Evolutionary conservation across 2,113 vertebrate species (phyloP), one percentile per base, ranked within the genome.

Genomic region (Lepisosteus oculatus): DNA sequence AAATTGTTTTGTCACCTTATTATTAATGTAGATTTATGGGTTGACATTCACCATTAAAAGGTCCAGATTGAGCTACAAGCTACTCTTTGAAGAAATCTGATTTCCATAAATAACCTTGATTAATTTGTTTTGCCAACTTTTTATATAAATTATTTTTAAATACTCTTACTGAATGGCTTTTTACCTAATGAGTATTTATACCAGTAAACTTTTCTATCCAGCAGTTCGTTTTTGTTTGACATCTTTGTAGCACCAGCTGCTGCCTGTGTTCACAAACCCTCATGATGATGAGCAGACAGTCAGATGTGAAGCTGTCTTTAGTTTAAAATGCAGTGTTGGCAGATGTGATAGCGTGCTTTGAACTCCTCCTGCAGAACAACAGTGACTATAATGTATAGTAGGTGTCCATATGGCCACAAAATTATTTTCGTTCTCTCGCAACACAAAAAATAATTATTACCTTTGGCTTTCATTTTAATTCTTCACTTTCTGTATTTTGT

Each of bases 361-460:
- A 9, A 54, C 44, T 17, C 66, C 45, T 68, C 47, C 66, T 45
- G 8, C n/a, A 68, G 45, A 41, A 15, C 8, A 9, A 14, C n/a
- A 47, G 15, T 43, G 15, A 55, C 17, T 41, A 44, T 66, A 47
- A 42, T 13, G 8, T 29, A 29, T 29, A 29, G 29, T 15, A 41
- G 66, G 45, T 51, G 8, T 12, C 47, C 66, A 68, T 68, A 68
- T 68, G 66, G 66, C 51, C 66, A 8, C 4, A 65, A 68, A 68
- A 13, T 13, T 41, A 7, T 43, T 14, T 43, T 45, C 8, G 64
- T 42, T 65, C 11, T 45, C 65, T n/a, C 65, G 51, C 29, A 29
- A 29, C 29, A 29, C 29, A 29, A 29, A 29, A 17, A 29, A 29
- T 29, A 29, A 29, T 29, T 29, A 29, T 29, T 29, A 29, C 29